Evolutionary conservation across 2,797 vertebrate genomes (phyloP).

Genomic region (Ctenopoma kingsleyae): DNA sequence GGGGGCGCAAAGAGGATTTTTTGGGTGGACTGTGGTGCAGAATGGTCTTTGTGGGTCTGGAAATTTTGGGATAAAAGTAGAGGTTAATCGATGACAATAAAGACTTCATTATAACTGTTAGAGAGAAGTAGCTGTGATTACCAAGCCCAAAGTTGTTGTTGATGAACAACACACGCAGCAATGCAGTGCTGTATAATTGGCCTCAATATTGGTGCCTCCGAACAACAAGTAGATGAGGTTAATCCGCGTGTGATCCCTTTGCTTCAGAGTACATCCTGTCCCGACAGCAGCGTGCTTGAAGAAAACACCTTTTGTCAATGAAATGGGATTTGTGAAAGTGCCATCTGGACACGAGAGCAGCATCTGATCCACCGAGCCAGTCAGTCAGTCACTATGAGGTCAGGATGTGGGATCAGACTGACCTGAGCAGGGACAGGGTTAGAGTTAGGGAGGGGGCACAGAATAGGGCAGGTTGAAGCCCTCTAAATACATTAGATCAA

Average conservation of each 20-base stretch:
- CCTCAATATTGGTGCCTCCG: slow-evolving; percentile 7
- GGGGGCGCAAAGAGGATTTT: slow-evolving; percentile 60
- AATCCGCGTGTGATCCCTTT: slow-evolving; percentile 57
- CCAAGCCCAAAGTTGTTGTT: neutral
- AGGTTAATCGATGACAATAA: neutral
- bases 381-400: slow-evolving; percentile 6
- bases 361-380: slow-evolving; percentile 35
- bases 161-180: neutral
- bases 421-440: slow-evolving; percentile 5
- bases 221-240: slow-evolving; percentile 53
- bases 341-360: slow-evolving; percentile 65
- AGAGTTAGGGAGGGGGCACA: neutral
- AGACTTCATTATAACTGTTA: neutral
- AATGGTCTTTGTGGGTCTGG: slow-evolving; percentile 52
- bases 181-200: neutral
- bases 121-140: neutral
- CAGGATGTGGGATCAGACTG: slow-evolving; percentile 41
- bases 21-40: slow-evolving; percentile 32
- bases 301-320: slow-evolving; percentile 75
- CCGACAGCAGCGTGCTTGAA: slow-evolving; percentile 35
- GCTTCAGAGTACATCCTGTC: slow-evolving; percentile 64
- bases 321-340: slow-evolving; percentile 74
- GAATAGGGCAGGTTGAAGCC: neutral
- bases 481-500: neutral
- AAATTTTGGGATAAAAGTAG: slow-evolving; percentile 3